Evolutionary conservation across 2,888 invertebrate species (phyloP), one percentile per base, ranked within the genome.

Genomic region (Drosophila sordidula): DNA sequence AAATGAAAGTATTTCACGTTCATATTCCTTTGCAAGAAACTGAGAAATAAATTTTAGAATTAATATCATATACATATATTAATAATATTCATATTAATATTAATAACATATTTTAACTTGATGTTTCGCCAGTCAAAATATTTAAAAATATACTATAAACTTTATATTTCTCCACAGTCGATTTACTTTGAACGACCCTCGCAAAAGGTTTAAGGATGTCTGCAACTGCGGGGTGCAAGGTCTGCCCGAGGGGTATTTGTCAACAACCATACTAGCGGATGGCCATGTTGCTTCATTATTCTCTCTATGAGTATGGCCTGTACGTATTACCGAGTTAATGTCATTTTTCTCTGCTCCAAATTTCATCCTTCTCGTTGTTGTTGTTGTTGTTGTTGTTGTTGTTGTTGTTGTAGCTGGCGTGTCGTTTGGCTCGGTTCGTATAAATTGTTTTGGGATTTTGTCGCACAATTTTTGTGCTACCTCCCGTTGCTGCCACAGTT

Each of bases 381-480:
- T 57, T 61, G 61, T 34, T 64, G 38, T 14, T 69, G 22, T 14
- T 62, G 50, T 45, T 61, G 61, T 34, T 64, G 38, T 14, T 69
- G 22, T 14, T 62, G 50, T 45, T 59, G 66, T 29, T 71, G 46
- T 58, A 39, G 39, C 61, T 67, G 63, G 57, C 64, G 66, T 65
- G 72, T 75, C 86, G 79, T 71, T 74, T 74, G 63, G 77, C 70
- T 70, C 69, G 80, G 70, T 69, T 74, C 80, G 70, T 75, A 88
- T 86, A 84, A 88, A 84, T 84, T 86, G 87, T 83, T 88, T 84
- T 86, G 89, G 84, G 84, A 84, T 80, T 88, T 86, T 70, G 74
- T 67, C 73, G 77, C 74, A 82, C 71, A 63, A 72, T 74, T 80
- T 75, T 80, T 55, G 54, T 46, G 52, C 63, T 67, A 52, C 62